Evolutionary conservation across 2,888 invertebrate species (phyloP).

Genomic region (Lasius fuliginosus): DNA sequence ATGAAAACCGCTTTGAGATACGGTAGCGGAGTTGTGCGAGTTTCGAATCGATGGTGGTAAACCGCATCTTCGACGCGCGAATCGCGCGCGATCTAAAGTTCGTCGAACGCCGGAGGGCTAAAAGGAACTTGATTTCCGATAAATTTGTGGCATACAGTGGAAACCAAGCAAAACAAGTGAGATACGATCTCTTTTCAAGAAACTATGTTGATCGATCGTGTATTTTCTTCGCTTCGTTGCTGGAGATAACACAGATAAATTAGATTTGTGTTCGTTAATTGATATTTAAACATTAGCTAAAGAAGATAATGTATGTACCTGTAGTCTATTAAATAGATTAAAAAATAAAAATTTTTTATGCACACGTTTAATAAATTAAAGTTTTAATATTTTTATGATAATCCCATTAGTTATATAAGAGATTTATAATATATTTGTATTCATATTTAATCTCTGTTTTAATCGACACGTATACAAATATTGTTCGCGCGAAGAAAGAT

Average conservation of each 20-base stretch:
- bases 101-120: slow-evolving; percentile 47
- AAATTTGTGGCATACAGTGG: slow-evolving; percentile 61
- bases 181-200: slow-evolving; percentile 30
- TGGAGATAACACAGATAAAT: neutral
- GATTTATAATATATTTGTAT: too few relatives aligned
- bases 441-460: neutral
- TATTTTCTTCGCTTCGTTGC: neutral
- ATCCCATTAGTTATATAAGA: neutral
- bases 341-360: neutral
- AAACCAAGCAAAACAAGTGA: slow-evolving; percentile 28
- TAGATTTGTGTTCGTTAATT: neutral
- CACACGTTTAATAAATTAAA: neutral
- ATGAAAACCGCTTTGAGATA: slow-evolving; percentile 34
- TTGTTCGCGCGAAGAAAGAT: neutral
- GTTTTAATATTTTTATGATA: neutral
- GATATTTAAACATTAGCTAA: neutral
- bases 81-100: slow-evolving; percentile 61
- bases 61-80: slow-evolving; percentile 60
- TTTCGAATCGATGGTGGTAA: slow-evolving; percentile 57
- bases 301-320: neutral
- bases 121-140: slow-evolving; percentile 64
- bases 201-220: slow-evolving; percentile 22
- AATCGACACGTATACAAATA: neutral
- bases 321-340: neutral
- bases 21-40: slow-evolving; percentile 54